Percentiles rank a stretch among this genome's conserved stretches.
phyloP scores from a whole-genome alignment of 2,113 vertebrate species.

The Pogona vitticeps region DNA sequence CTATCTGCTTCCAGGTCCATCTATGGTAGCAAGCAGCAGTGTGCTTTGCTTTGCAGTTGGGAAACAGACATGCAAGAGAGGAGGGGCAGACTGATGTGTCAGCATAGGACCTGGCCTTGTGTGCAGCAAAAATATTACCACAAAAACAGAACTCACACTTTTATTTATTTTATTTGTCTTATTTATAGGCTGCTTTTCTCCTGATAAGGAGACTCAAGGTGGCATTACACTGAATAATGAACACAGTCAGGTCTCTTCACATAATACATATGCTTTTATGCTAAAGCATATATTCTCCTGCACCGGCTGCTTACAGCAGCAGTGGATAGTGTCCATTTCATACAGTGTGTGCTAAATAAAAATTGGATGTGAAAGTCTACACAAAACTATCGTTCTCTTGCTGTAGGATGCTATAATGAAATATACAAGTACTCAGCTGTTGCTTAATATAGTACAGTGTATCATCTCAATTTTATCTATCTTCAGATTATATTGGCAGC shows the following conservation, averaged over 20 bases:
- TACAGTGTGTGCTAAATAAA: conserved; percentile 19
- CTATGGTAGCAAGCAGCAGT: neutral
- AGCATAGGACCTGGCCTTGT: neutral
- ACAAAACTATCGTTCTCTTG: conserved; percentile 16
- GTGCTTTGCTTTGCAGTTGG: neutral
- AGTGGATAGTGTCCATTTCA: neutral
- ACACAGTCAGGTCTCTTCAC: neutral
- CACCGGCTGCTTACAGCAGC: conserved; percentile 9
- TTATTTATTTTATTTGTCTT: too few species aligned
- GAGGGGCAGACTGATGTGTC: neutral
- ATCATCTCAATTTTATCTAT: conserved; percentile 30
- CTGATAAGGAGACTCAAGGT: too few species aligned
- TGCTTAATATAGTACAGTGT: conserved; percentile 29
- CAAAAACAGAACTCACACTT: neutral
- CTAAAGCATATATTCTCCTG: neutral
- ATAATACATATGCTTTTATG: conserved; percentile 10
- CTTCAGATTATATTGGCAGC: conserved; percentile 27
- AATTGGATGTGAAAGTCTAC: conserved; percentile 22
- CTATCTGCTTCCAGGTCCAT: neutral
- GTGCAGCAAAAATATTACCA: neutral
- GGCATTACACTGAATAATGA: neutral
- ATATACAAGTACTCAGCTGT: neutral
- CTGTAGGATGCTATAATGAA: neutral
- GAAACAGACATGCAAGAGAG: neutral
- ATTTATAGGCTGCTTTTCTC: too few species aligned